Conservation (phyloP, 1,140 invertebrate genomes). For the Caligus rogercresseyi region DNA sequence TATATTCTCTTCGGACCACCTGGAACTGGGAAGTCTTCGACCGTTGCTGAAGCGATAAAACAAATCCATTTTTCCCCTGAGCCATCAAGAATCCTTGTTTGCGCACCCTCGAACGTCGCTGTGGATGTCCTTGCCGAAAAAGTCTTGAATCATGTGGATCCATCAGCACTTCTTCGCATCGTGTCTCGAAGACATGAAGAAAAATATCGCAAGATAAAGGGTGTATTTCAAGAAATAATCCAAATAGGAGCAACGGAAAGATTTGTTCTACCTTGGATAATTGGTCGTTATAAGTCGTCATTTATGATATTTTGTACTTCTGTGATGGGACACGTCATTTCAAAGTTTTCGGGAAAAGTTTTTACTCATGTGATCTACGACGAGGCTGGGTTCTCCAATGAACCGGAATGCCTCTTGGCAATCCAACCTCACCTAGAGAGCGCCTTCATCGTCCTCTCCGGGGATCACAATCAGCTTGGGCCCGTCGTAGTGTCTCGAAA, state of each 20-base stretch:
- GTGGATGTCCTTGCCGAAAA: constrained; percentile 22
- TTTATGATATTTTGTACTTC: neutral
- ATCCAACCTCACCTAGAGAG: constrained; percentile 30
- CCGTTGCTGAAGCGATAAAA: constrained; percentile 63
- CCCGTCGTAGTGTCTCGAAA: constrained; percentile 52
- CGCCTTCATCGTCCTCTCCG: constrained; percentile 53
- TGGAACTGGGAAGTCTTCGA: constrained; percentile 83
- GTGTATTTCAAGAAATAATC: neutral
- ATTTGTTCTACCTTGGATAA: neutral
- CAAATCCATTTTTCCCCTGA: constrained; percentile 33
- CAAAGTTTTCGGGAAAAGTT: neutral
- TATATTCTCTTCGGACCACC: constrained; percentile 86
- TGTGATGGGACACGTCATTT: neutral
- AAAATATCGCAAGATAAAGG: neutral
- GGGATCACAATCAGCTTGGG: constrained; percentile 82
- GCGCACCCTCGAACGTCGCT: constrained; percentile 24
- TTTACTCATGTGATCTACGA: constrained; percentile 70
- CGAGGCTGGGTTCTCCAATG: constrained; percentile 74
- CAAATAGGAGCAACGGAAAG: neutral
- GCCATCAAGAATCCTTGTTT: constrained; percentile 21
- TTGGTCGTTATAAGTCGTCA: neutral
- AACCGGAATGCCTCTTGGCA: constrained; percentile 67
- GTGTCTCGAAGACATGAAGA: neutral
- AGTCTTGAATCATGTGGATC: neutral
- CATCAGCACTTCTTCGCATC: neutral